Conservation (phyloP, 92 coral and sea anemone species). For the Phenganax marumi region DNA sequence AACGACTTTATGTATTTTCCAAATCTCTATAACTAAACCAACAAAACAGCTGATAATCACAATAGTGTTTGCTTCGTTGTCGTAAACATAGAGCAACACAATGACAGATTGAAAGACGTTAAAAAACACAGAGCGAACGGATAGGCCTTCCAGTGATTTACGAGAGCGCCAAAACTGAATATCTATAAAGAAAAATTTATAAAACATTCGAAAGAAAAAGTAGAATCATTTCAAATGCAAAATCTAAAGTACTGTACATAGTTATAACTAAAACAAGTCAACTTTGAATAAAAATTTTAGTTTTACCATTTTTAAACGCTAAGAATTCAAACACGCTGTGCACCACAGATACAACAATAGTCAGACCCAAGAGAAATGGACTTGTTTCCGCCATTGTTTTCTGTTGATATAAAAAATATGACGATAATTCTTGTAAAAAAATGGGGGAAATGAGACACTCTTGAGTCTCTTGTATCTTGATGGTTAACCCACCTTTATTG, state of each 20-base stretch:
- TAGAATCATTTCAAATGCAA: too few relatives aligned
- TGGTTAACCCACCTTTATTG: conserved; percentile 70
- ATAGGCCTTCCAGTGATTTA: conserved; percentile 91
- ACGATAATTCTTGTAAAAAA: not conserved
- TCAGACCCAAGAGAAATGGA: conserved; percentile 81
- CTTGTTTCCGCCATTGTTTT: conserved; percentile 96
- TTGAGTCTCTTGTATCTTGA: not conserved
- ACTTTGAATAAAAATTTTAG: too few relatives aligned
- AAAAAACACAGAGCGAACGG: conserved; percentile 98
- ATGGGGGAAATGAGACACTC: not conserved
- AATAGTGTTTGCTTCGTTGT: conserved; percentile 91
- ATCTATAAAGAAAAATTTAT: conserved; percentile 42
- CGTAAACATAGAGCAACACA: conserved; percentile 83
- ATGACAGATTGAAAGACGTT: conserved; percentile 94
- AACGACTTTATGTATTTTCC: conserved; percentile 96
- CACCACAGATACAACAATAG: conserved; percentile 83
- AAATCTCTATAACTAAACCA: conserved; percentile 89
- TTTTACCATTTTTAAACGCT: conserved; percentile 96
- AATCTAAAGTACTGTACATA: not conserved
- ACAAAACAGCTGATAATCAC: conserved; percentile 83
- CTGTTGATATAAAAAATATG: conserved; percentile 39
- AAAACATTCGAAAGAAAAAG: not conserved
- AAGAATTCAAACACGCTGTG: conserved; percentile 99
- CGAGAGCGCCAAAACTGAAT: conserved; percentile 99
- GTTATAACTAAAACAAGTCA: not conserved